Conservation (phyloP, 1,140 invertebrate genomes). For the Argopecten irradians region DNA sequence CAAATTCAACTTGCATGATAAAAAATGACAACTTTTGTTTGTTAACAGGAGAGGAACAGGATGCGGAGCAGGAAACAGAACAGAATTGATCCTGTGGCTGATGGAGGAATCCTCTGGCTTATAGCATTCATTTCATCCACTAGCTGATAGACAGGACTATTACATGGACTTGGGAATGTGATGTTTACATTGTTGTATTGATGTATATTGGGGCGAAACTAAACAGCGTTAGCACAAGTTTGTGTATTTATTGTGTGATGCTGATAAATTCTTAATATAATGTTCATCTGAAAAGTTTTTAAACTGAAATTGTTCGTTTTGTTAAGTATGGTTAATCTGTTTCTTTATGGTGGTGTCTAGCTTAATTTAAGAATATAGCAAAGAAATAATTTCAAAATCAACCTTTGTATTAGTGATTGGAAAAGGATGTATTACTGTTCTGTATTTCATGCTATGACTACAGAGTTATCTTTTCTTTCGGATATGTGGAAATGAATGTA, state of each 20-base stretch:
- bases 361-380: too few species aligned
- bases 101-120: background rate
- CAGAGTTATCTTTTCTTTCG: too few species aligned
- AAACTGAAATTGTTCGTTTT: background rate
- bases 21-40: too few species aligned
- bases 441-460: too few species aligned
- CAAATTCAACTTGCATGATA: too few species aligned
- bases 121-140: conserved; percentile 10
- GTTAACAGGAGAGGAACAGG: background rate
- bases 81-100: background rate
- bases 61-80: background rate
- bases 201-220: background rate
- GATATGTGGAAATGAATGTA: too few species aligned
- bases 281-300: background rate
- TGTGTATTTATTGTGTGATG: background rate
- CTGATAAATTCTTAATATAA: background rate
- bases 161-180: background rate
- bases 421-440: too few species aligned
- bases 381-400: too few species aligned
- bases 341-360: background rate
- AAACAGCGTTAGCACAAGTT: background rate
- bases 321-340: background rate
- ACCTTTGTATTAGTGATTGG: too few species aligned
- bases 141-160: conserved; percentile 9
- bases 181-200: background rate